Percentiles rank a stretch among this genome's conserved stretches.
phyloP scores from a whole-genome alignment of 2,888 invertebrate species.

The Sialis lutaria region DNA sequence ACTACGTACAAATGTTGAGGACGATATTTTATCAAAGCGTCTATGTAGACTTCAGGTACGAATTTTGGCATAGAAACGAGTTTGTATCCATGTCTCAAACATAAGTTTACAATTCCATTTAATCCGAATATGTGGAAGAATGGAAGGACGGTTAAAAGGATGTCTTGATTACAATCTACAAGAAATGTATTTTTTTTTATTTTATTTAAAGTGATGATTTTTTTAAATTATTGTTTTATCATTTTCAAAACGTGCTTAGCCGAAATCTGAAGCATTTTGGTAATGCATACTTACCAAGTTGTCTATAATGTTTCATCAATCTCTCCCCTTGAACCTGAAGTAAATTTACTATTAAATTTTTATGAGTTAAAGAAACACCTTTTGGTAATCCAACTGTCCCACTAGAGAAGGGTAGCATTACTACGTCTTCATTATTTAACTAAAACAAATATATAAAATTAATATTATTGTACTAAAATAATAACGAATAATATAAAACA shows the following conservation, averaged over 20 bases:
- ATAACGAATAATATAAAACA: background rate
- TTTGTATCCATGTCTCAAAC: slow-evolving; percentile 39
- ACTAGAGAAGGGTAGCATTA: slow-evolving; percentile 42
- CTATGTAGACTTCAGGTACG: slow-evolving; percentile 53
- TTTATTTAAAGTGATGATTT: too few species aligned
- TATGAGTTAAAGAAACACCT: slow-evolving; percentile 58
- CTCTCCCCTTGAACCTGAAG: slow-evolving; percentile 23
- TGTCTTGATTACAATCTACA: slow-evolving; percentile 32
- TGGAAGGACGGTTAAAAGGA: slow-evolving; percentile 46
- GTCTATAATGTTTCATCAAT: slow-evolving; percentile 27
- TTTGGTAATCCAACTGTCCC: slow-evolving; percentile 74
- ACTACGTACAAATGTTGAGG: slow-evolving; percentile 51
- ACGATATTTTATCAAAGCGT: slow-evolving; percentile 38
- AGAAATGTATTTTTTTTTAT: slow-evolving; percentile 2
- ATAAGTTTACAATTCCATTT: slow-evolving; percentile 44
- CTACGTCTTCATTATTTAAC: slow-evolving; percentile 31
- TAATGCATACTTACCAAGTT: slow-evolving; percentile 23
- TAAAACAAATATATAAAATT: slow-evolving; percentile 10
- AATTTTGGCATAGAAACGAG: slow-evolving; percentile 53
- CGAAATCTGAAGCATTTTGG: too few species aligned
- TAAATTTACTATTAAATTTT: slow-evolving; percentile 36
- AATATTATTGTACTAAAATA: background rate
- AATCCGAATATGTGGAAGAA: slow-evolving; percentile 69
- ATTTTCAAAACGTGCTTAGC: too few species aligned
- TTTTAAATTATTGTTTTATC: too few species aligned